These are phyloP conservation scores for Drosophila merina DNA, from an alignment of 2,888 invertebrate species.

Conservation along the genomic window DNA sequence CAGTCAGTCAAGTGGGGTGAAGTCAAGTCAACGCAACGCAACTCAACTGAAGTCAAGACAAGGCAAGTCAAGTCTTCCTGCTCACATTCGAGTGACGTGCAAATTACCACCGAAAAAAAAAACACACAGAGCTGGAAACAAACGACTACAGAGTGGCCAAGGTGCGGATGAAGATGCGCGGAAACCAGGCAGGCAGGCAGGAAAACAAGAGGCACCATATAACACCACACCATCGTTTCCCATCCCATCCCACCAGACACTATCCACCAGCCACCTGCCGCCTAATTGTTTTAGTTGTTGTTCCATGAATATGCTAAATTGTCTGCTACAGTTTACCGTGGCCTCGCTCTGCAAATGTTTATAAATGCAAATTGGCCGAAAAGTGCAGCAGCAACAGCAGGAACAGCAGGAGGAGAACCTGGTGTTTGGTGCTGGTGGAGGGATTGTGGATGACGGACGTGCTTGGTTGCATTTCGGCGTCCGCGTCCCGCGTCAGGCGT, in stretches of 20 bases:
- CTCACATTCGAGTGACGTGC: conserved; percentile 69
- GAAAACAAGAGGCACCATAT: conserved; percentile 12
- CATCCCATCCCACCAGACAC: conserved; percentile 41
- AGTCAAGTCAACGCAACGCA: conserved; percentile 23
- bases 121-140: background rate
- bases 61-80: conserved; percentile 57
- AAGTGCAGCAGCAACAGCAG: conserved; percentile 58
- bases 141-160: conserved; percentile 10
- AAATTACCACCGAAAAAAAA: conserved; percentile 55
- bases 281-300: conserved; percentile 77
- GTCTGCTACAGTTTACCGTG: conserved; percentile 61
- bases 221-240: background rate
- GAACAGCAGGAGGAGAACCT: background rate
- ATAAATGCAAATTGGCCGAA: conserved; percentile 79
- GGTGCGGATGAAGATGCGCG: conserved; percentile 26
- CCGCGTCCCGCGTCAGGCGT: conserved; percentile 5
- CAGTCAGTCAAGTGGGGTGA: conserved; percentile 47
- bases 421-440: conserved; percentile 8
- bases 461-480: conserved; percentile 55
- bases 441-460: conserved; percentile 51
- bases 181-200: background rate
- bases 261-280: conserved; percentile 51
- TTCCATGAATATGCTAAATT: conserved; percentile 77
- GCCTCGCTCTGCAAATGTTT: conserved; percentile 62
- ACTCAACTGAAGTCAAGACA: conserved; percentile 27